Percentiles rank a stretch among this genome's conserved stretches.
phyloP scores from a whole-genome alignment of 1,140 invertebrate species.

The Drosophila sturtevanti region DNA sequence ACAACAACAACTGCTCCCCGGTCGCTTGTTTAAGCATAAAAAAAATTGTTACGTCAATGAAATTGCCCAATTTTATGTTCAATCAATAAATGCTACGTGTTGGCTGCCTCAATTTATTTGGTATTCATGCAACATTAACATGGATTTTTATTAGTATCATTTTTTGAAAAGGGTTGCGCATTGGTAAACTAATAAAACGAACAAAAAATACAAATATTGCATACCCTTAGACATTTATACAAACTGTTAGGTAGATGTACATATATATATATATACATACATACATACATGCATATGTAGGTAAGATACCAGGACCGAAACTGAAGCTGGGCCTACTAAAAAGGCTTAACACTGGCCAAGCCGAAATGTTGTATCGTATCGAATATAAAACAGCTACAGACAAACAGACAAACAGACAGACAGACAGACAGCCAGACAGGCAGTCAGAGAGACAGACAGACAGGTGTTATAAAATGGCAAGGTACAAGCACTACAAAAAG shows the following conservation, averaged over 20 bases:
- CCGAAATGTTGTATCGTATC: constrained; percentile 60
- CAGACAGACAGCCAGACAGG: constrained; percentile 39
- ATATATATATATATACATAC: constrained; percentile 6
- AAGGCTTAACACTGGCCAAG: constrained; percentile 62
- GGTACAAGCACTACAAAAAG: background rate
- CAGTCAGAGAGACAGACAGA: constrained; percentile 52
- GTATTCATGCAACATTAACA: constrained; percentile 81
- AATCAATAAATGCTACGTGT: constrained; percentile 80
- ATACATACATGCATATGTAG: constrained; percentile 16
- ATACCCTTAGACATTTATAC: constrained; percentile 26
- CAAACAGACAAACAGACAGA: background rate
- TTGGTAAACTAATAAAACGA: constrained; percentile 52
- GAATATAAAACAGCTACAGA: constrained; percentile 23
- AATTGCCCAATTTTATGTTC: constrained; percentile 79
- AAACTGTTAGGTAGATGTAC: background rate
- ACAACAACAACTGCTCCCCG: constrained; percentile 59
- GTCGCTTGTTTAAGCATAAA: constrained; percentile 50
- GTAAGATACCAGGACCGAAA: constrained; percentile 20
- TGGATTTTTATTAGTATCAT: constrained; percentile 81
- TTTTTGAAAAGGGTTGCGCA: constrained; percentile 76
- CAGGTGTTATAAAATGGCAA: constrained; percentile 69
- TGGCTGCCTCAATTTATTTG: constrained; percentile 78
- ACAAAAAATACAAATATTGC: constrained; percentile 20
- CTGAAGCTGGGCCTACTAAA: constrained; percentile 31
- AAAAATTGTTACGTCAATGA: constrained; percentile 71